Percentiles rank a stretch among this genome's conserved stretches.
These are phyloP conservation scores for Leptopilina drosophilae DNA, from an alignment of 2,888 invertebrate genomes.

Conservation along the genomic window DNA sequence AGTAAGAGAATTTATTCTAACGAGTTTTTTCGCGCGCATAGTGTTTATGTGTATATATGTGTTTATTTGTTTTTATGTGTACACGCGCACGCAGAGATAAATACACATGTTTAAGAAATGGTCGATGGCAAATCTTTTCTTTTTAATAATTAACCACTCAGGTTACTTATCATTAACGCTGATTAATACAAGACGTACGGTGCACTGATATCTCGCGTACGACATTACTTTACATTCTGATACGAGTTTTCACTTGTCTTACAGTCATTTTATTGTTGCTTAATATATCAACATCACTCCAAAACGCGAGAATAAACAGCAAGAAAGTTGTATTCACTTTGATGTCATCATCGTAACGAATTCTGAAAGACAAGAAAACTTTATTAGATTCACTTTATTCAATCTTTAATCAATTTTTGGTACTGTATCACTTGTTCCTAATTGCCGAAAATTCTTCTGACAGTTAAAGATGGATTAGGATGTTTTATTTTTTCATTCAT, in stretches of 20 bases:
- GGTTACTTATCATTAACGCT: conserved; percentile 76
- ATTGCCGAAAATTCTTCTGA: no score
- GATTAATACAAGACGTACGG: conserved; percentile 76
- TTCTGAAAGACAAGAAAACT: conserved; percentile 84
- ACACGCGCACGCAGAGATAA: conserved; percentile 37
- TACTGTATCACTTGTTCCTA: no score
- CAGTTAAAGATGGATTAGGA: no score
- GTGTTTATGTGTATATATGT: conserved; percentile 35
- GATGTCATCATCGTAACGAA: conserved; percentile 99
- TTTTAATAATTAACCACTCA: conserved; percentile 75
- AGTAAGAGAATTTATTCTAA: conserved; percentile 38
- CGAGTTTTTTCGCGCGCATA: conserved; percentile 38
- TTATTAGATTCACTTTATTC: background rate
- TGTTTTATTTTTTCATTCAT: no score
- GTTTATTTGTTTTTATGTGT: conserved; percentile 30
- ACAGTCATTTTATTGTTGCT: conserved; percentile 70
- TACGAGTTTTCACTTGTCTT: conserved; percentile 79
- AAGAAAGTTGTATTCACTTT: conserved; percentile 88
- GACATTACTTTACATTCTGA: conserved; percentile 75
- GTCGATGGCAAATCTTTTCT: conserved; percentile 55
- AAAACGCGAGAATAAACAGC: conserved; percentile 76
- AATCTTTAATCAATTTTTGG: no score
- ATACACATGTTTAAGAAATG: conserved; percentile 43
- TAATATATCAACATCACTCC: conserved; percentile 82
- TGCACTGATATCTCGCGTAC: conserved; percentile 72